Evolutionary conservation across 2,113 vertebrate species (phyloP).

Genomic region (Dicaeum eximium): DNA sequence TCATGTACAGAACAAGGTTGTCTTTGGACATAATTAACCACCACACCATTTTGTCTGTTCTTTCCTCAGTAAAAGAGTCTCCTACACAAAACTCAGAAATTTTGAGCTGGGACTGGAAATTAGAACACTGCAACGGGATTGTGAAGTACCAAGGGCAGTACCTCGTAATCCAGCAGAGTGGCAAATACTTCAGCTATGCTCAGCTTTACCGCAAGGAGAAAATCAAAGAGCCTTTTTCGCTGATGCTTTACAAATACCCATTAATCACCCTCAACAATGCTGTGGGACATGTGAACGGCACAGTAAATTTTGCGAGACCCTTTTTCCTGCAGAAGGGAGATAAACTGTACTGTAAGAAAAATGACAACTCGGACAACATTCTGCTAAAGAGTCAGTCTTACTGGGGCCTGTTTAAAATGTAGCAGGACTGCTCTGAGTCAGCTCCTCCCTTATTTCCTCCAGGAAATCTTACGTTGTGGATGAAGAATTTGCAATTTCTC

Average conservation of each 20-base stretch:
- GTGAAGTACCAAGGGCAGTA: background rate
- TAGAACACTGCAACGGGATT: background rate
- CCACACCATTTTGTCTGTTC: background rate
- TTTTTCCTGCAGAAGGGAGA: constrained; percentile 18
- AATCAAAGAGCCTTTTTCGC: accelerated
- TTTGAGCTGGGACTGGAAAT: background rate
- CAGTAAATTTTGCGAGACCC: background rate
- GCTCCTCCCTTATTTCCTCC: background rate
- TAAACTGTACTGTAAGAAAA: background rate
- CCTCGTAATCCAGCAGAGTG: background rate
- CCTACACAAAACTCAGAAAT: accelerated
- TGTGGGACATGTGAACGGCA: background rate
- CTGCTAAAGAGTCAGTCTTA: background rate
- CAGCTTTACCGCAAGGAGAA: accelerated
- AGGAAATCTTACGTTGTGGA: background rate
- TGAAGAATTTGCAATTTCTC: background rate
- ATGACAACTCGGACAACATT: accelerated
- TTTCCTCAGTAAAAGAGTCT: background rate
- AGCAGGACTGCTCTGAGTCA: background rate
- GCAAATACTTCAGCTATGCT: constrained; percentile 10
- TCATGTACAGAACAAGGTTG: background rate
- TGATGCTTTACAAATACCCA: background rate
- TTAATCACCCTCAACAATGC: accelerated
- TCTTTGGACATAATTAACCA: background rate
- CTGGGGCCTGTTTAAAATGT: constrained; percentile 40